Conservation (phyloP, 1,140 invertebrate species). For the Lordiphosa clarofinis region DNA sequence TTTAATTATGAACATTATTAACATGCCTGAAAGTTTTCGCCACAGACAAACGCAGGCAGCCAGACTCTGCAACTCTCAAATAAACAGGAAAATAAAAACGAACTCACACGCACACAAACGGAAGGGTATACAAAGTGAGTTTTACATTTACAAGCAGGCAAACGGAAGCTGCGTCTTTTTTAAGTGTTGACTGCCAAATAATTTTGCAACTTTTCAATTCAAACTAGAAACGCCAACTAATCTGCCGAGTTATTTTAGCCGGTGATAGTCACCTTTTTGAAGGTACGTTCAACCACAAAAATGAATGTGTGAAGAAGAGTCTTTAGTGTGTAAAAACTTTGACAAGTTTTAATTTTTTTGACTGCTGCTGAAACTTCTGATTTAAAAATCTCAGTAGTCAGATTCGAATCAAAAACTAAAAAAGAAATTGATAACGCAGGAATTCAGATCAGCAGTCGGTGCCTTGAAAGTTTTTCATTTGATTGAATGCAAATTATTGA, state of each 20-base stretch:
- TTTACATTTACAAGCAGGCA: not conserved
- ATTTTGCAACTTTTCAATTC: slow-evolving; percentile 26
- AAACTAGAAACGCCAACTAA: not conserved
- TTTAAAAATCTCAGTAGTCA: too few relatives aligned
- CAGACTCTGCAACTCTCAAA: slow-evolving; percentile 35
- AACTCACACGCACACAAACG: slow-evolving; percentile 11
- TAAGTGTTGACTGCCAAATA: slow-evolving; percentile 44
- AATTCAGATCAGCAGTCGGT: too few relatives aligned
- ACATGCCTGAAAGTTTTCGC: slow-evolving; percentile 64
- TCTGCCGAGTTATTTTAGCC: slow-evolving; percentile 1
- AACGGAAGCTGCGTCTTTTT: slow-evolving; percentile 12
- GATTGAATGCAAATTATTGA: too few relatives aligned
- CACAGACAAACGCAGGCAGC: slow-evolving; percentile 39
- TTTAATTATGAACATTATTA: slow-evolving; percentile 75
- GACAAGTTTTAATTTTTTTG: too few relatives aligned
- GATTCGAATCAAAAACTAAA: too few relatives aligned
- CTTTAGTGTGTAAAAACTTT: too few relatives aligned
- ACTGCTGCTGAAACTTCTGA: too few relatives aligned
- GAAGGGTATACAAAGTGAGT: not conserved
- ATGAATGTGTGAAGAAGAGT: too few relatives aligned
- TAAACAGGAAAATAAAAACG: slow-evolving; percentile 47
- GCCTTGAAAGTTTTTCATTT: too few relatives aligned
- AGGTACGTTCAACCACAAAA: not conserved
- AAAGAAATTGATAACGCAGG: too few relatives aligned
- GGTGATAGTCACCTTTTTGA: slow-evolving; percentile 5